These are phyloP conservation scores for Forbesichthys agassizii DNA, from an alignment of 2,113 vertebrate genomes.

Conservation along the genomic window DNA sequence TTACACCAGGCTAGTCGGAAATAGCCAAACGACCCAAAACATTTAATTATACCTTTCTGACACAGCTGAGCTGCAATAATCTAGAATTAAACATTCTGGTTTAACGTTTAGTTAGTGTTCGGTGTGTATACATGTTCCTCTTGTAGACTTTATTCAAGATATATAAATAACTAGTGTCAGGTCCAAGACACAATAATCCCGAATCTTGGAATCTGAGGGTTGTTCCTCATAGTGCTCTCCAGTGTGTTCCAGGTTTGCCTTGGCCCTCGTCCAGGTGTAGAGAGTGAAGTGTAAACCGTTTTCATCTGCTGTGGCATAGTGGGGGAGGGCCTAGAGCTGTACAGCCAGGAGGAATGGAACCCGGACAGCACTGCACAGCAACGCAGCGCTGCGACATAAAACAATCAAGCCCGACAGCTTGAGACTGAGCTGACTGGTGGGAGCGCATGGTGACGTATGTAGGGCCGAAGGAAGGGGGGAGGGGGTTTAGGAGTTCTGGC, in stretches of 20 bases:
- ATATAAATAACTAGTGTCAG: constrained; percentile 24
- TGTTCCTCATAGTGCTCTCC: constrained; percentile 43
- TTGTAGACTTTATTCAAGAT: constrained; percentile 26
- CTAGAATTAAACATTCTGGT: not conserved
- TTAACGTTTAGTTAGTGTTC: constrained; percentile 2
- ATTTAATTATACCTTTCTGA: not conserved
- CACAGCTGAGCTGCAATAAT: not conserved
- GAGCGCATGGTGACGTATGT: constrained; percentile 42
- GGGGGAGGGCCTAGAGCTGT: constrained; percentile 55
- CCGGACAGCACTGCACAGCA: constrained; percentile 63
- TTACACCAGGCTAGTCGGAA: no score
- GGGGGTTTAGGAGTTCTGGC: not conserved
- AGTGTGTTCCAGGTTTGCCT: constrained; percentile 49
- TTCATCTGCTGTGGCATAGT: constrained; percentile 57
- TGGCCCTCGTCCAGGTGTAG: constrained; percentile 69
- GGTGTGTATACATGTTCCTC: constrained; percentile 18
- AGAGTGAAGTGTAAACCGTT: constrained; percentile 73
- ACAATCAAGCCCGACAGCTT: constrained; percentile 32
- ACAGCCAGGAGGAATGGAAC: constrained; percentile 63
- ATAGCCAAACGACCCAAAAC: not conserved
- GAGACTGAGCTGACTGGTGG: constrained; percentile 32
- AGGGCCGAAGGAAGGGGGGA: not conserved
- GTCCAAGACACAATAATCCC: constrained; percentile 45
- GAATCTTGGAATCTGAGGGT: constrained; percentile 47
- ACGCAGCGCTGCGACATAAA: constrained; percentile 24